These are phyloP conservation scores for Argentina silus DNA, from an alignment of 2,797 vertebrate species.

Conservation along the genomic window DNA sequence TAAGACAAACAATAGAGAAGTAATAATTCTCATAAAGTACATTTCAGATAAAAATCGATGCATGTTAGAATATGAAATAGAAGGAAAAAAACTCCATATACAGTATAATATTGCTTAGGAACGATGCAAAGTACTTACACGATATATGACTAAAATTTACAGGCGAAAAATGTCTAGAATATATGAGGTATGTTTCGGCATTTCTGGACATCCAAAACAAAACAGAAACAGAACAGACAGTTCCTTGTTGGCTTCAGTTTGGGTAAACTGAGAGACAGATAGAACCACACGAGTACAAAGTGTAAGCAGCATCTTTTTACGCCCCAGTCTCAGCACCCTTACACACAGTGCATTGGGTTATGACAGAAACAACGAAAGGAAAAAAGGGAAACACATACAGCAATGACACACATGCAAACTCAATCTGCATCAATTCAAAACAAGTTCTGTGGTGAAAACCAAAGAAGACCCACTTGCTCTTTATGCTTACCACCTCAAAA, in stretches of 20 bases:
- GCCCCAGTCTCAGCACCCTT: conserved; percentile 12
- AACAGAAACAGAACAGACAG: conserved; percentile 37
- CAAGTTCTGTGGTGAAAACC: conserved; percentile 27
- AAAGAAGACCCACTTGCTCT: neutral
- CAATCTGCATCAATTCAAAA: conserved; percentile 20
- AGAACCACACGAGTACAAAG: conserved; percentile 32
- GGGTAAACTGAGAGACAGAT: conserved; percentile 31
- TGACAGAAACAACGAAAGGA: neutral
- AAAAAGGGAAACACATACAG: conserved; percentile 21
- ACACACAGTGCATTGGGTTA: conserved; percentile 40
- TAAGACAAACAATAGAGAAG: conserved; percentile 48
- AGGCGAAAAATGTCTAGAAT: conserved; percentile 66
- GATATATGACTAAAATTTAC: conserved; percentile 59
- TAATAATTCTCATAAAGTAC: conserved; percentile 49
- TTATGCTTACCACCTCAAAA: conserved; percentile 19
- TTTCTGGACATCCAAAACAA: conserved; percentile 65
- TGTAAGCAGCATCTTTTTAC: conserved; percentile 39
- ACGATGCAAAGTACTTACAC: conserved; percentile 70
- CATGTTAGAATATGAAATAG: conserved; percentile 67
- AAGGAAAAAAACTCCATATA: conserved; percentile 67
- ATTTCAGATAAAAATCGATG: conserved; percentile 70
- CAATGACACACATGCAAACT: conserved; percentile 22
- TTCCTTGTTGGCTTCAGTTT: neutral
- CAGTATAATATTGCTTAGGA: conserved; percentile 81
- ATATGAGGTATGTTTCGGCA: conserved; percentile 80